Percentiles rank a stretch among this genome's conserved stretches.
Conservation (phyloP, 2,113 vertebrate genomes). For the Clarias magur region DNA sequence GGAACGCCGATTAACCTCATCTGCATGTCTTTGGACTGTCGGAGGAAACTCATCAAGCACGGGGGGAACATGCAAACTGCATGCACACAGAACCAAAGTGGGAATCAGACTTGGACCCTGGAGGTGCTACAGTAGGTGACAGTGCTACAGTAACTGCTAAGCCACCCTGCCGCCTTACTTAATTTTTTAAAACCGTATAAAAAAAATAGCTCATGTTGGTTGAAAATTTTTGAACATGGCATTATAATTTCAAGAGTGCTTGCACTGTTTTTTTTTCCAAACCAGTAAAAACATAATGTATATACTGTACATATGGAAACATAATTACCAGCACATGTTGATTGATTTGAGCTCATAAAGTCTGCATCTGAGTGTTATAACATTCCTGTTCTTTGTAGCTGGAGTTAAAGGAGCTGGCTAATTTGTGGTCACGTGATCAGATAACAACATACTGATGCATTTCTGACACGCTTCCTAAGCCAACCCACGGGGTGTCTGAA, state of each 20-base stretch:
- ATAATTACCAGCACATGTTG: background rate
- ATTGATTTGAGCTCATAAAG: background rate
- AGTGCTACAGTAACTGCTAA: too few relatives aligned
- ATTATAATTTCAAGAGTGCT: background rate
- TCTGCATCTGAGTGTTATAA: background rate
- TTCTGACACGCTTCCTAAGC: background rate
- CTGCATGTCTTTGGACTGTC: too few relatives aligned
- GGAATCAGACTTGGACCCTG: too few relatives aligned
- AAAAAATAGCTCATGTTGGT: background rate
- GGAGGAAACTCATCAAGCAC: too few relatives aligned
- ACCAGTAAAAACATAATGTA: background rate
- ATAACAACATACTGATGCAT: constrained; percentile 16
- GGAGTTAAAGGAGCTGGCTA: background rate
- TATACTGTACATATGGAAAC: background rate
- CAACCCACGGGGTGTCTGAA: constrained; percentile 3
- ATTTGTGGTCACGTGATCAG: constrained; percentile 1
- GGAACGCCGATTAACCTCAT: too few relatives aligned
- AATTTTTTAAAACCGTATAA: too few relatives aligned
- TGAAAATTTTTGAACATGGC: background rate
- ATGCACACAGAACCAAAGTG: too few relatives aligned
- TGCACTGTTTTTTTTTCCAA: background rate
- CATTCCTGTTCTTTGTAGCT: background rate
- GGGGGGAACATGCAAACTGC: too few relatives aligned
- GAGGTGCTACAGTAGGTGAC: too few relatives aligned
- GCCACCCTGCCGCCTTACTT: too few relatives aligned